A percentile compares a stretch with the other conserved stretches of the same genome.
Conservation (phyloP, 2,797 vertebrate genomes). For the Menidia menidia region DNA sequence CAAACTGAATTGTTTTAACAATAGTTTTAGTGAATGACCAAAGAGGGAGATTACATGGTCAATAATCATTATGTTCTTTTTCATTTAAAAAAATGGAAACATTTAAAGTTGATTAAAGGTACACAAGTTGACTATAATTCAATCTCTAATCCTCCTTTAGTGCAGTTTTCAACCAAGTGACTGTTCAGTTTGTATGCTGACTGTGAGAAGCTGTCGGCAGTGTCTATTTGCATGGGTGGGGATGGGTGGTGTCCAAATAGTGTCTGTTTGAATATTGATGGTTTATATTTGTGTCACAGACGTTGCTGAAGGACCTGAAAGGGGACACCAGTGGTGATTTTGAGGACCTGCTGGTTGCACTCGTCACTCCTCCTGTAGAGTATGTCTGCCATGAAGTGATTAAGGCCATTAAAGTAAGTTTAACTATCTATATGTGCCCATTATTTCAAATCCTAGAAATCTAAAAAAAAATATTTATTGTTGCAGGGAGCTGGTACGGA, state of each 20-base stretch:
- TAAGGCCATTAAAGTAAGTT: slow-evolving; percentile 80
- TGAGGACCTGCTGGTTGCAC: slow-evolving; percentile 79
- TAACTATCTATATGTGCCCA: too few relatives aligned
- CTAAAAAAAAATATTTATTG: background rate
- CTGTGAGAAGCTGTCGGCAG: background rate
- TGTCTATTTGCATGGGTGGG: slow-evolving; percentile 28
- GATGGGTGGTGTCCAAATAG: background rate
- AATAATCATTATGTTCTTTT: too few relatives aligned
- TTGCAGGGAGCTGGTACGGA: slow-evolving; percentile 83
- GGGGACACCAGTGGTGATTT: slow-evolving; percentile 82
- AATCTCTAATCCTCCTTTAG: too few relatives aligned
- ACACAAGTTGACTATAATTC: too few relatives aligned
- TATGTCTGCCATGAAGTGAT: slow-evolving; percentile 84
- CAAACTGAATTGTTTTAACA: too few relatives aligned
- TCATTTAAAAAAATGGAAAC: too few relatives aligned
- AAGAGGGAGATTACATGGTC: too few relatives aligned
- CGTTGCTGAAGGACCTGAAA: slow-evolving; percentile 80
- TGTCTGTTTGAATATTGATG: background rate
- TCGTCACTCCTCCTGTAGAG: slow-evolving; percentile 74
- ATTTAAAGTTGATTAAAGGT: too few relatives aligned
- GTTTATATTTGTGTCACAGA: slow-evolving; percentile 37
- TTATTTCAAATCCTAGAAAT: too few relatives aligned
- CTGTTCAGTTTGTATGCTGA: background rate
- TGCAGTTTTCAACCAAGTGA: too few relatives aligned
- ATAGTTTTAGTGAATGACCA: too few relatives aligned